Base-by-base conservation (phyloP, 2,888 invertebrate species). In the Tineola bisselliella region DNA sequence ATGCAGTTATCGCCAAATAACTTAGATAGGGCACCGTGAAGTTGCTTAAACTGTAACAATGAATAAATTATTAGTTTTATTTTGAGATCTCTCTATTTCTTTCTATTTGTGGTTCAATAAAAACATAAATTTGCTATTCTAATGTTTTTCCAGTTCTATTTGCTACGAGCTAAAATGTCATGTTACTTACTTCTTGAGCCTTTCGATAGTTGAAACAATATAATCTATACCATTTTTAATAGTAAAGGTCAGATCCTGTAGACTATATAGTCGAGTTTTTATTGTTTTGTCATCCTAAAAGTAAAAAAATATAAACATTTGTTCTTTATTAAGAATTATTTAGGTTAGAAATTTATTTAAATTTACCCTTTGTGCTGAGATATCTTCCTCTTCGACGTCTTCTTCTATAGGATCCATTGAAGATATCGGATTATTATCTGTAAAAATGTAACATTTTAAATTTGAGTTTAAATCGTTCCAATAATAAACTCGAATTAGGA, bases 201-300 rank as follows among this genome's bases (percentile, higher is more conserved):
- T 80, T 64, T 87, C 84, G n/a, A 82, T 63, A 17, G 84, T 67
- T 1, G 86, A 79, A 12, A 83, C 83, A 12, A 86, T 70, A 65
- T 79, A 86, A 67, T 87, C 86, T 57, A 87, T 86, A 38, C 80
- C 76, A 62, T 81, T 81, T 66, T 86, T 87, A 58, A 86, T 86
- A 1, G 84, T 84, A n/a, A 86, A 74, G 58, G 87, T 86, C 61
- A 87, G 70, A 65, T 87, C 87, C 69, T 87, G 84, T 0, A 87
- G 75, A 63, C 76, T 78, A 54, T 70, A 70, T 13, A 86, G 64
- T 12, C 84, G 73, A 19, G 72, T 77, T 68, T 81, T 83, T 58
- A 87, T 72, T 8, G 84, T 79, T 64, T 81, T 84, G 17, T 84
- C 84, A 62, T 86, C 84, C 86, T 87, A 71, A 60, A 70, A 69